A percentile compares a stretch with the other conserved stretches of the same genome.
These are phyloP conservation scores for Tupiocoris notatus DNA, from an alignment of 2,888 invertebrate species.

Conservation along the genomic window DNA sequence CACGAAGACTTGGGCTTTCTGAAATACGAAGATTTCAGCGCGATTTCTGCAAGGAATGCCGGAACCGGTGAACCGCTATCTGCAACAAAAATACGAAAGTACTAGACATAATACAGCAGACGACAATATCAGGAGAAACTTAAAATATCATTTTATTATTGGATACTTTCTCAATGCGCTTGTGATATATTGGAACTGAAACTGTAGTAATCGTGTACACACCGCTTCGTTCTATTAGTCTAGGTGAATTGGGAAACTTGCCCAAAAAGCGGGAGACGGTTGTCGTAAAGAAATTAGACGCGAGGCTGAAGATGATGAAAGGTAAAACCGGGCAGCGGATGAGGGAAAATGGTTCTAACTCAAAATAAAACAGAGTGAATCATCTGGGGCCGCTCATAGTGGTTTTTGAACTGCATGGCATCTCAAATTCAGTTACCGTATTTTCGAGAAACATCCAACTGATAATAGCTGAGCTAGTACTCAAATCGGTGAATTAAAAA, in stretches of 20 bases:
- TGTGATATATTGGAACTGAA: neutral
- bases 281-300: too few species aligned
- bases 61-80: neutral
- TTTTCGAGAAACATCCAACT: neutral
- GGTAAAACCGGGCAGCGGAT: too few species aligned
- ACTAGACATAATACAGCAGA: neutral
- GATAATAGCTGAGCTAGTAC: neutral
- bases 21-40: neutral
- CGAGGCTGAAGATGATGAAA: too few species aligned
- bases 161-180: neutral
- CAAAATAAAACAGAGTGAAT: constrained; percentile 19
- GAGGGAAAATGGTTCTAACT: constrained; percentile 3
- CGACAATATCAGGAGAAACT: neutral
- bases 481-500: neutral
- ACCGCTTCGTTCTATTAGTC: too few species aligned
- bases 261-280: constrained; percentile 4
- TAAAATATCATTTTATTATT: neutral
- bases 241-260: too few species aligned
- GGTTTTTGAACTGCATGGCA: neutral
- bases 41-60: neutral
- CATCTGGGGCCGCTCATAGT: neutral
- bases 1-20: neutral
- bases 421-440: neutral
- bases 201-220: too few species aligned
- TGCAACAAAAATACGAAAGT: neutral